Base-by-base conservation (phyloP, 2,888 invertebrate species). In the Aquatica leii region DNA sequence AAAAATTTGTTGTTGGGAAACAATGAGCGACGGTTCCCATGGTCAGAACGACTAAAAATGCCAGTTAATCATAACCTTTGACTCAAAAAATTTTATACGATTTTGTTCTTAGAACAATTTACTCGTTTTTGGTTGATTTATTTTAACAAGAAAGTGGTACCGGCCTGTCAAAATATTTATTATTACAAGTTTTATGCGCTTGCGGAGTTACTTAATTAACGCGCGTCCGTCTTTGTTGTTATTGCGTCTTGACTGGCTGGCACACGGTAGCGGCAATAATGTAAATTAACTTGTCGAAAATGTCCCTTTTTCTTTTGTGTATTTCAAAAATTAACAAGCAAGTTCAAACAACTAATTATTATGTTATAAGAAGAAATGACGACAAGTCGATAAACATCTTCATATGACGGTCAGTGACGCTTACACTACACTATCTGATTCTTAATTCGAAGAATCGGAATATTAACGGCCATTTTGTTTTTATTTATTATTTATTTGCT, bases 1-100 rank as follows among this genome's bases (percentile, higher is more conserved):
- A 52, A 56, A 53, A 56, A 48, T 60, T 65, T n/a, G n/a, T 60
- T 60, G 60, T 59, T 41, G n/a, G 31, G 55, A 65, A 65, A 65
- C 65, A 65, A 65, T 65, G 65, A 56, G 56, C 50, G 50, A 58
- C 55, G 41, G 49, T 63, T 63, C 63, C 63, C 63, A 63, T 63
- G 63, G 59, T 54, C 59, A 53, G 50, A 59, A 59, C 59, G 63
- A 55, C 63, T 58, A 54, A 57, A 60, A 56, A 53, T 40, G 54
- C 49, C 58, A 50, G 59, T 59, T 59, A 59, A 59, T 55, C 59
- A 62, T 62, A 62, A 63, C 59, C 63, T 63, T 63, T 63, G 63
- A 63, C 63, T 63, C 40, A 46, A 51, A 59, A 63, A 62, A 62
- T 62, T 62, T 62, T 62, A 57, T 62, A 58, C 57, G 53, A 59